Evolutionary conservation across 2,113 vertebrate species (phyloP), one percentile per base, ranked within the genome.

Genomic region (Oryctolagus cuniculus): DNA sequence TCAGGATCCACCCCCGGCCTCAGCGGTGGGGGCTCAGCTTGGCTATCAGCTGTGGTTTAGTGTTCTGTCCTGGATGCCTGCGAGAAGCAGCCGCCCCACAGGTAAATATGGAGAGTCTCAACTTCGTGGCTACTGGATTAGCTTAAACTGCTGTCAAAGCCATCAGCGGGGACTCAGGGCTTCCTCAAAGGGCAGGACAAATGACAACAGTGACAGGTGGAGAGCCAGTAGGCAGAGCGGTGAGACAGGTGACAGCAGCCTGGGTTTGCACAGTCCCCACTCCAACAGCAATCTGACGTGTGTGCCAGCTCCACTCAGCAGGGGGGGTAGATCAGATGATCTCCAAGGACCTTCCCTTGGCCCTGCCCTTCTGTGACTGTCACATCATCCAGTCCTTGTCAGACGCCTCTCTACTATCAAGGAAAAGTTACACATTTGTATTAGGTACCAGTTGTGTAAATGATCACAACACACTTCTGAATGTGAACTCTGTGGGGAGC

Each of bases 81-180:
- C 25, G 27, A 79, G 64, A 77, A 15, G 53, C 91, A 84, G 25
- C 22, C 16, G 55, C 84, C 89, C 82, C 44, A 19, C 29, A 74
- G 12, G 25, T 38, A 73, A 87, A 31, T 44, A 58, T 55, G 36
- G 64, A 69, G 77, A 93, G 91, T 29, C 19, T 0, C 10, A 27
- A 75, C 51, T 15, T 90, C 27, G 36, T 66, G 70, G 67, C 24
- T 19, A 29, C 15, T 67, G 27, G 29, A 24, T 64, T 15, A 38
- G 74, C 67, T 73, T 72, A n/a, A 63, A 55, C 24, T 93, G 69
- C 38, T 89, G 70, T 55, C 44, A 86, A 87, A 91, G 19, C 24
- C 61, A 80, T 10, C 22, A 38, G 49, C 79, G 87, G 77, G 12
- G n/a, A 67, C 31, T 13, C 22, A 84, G 21, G 55, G 61, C 73